Percentiles rank a stretch among this genome's conserved stretches.
Conservation (phyloP, 1,140 invertebrate genomes). For the Zophobas morio region DNA sequence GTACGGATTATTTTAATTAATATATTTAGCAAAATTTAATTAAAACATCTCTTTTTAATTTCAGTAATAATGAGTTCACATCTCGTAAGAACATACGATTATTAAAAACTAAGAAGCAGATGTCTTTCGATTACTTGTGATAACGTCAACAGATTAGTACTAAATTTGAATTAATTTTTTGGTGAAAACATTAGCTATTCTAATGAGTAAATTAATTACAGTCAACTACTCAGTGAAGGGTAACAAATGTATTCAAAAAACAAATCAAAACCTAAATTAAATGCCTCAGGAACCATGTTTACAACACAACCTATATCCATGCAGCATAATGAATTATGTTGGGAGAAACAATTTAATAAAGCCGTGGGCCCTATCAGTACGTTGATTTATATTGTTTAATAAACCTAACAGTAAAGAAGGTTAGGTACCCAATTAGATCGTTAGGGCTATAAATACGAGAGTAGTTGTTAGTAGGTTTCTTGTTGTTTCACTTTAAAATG, state of each 20-base stretch:
- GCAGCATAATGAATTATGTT: slow-evolving; percentile 19
- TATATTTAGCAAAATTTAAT: not conserved
- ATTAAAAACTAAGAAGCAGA: not conserved
- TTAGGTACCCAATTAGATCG: no score
- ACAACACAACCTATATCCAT: not conserved
- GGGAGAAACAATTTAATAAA: slow-evolving; percentile 24
- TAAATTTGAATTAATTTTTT: not conserved
- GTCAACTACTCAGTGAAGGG: not conserved
- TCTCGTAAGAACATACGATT: not conserved
- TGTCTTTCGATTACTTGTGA: not conserved
- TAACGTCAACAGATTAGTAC: no score
- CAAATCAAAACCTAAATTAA: slow-evolving; percentile 15
- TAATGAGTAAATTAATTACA: not conserved
- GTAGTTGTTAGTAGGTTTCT: no score
- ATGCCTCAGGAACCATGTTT: slow-evolving; percentile 12
- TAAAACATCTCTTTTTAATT: not conserved
- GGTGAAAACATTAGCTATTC: no score
- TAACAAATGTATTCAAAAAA: slow-evolving; percentile 10
- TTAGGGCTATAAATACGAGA: no score
- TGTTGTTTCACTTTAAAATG: not conserved
- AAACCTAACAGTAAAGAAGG: not conserved
- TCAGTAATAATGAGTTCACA: not conserved
- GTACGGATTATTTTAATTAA: no score
- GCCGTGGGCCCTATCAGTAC: slow-evolving; percentile 19
- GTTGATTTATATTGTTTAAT: slow-evolving; percentile 21